A percentile compares a stretch with the other conserved stretches of the same genome.
Evolutionary conservation across 1,140 invertebrate species (phyloP).

Genomic region (Achatina immaculata): DNA sequence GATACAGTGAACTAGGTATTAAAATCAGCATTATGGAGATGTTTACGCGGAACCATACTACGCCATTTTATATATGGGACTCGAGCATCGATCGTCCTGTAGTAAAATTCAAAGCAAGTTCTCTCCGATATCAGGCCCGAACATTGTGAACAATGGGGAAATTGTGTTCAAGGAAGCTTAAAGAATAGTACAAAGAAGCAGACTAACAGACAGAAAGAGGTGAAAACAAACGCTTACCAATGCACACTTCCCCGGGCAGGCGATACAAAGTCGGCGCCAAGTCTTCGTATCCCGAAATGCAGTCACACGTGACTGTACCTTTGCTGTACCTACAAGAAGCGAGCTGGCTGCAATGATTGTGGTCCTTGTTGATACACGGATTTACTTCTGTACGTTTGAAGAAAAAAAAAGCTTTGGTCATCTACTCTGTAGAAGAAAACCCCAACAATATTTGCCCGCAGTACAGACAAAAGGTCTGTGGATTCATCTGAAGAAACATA

Average conservation of each 20-base stretch:
- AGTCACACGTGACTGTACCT: background rate
- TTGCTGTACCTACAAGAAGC: background rate
- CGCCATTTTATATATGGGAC: too few relatives aligned
- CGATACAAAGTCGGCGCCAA: background rate
- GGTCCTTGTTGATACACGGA: constrained; percentile 13
- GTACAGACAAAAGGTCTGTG: background rate
- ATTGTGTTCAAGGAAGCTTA: too few relatives aligned
- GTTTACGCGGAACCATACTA: too few relatives aligned
- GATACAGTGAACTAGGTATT: too few relatives aligned
- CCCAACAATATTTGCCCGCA: background rate
- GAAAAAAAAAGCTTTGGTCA: background rate
- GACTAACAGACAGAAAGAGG: background rate
- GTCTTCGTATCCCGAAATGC: constrained; percentile 16
- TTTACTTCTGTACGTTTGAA: constrained; percentile 5
- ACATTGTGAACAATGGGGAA: too few relatives aligned
- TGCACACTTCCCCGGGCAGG: constrained; percentile 11
- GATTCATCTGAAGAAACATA: background rate
- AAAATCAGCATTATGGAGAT: too few relatives aligned
- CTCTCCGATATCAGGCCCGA: too few relatives aligned
- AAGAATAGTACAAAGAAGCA: too few relatives aligned
- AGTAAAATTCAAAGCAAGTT: too few relatives aligned
- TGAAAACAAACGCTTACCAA: constrained; percentile 2
- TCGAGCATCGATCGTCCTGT: too few relatives aligned
- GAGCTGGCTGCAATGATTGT: constrained; percentile 20
- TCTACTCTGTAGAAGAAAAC: background rate